A percentile compares a stretch with the other conserved stretches of the same genome.
These are phyloP conservation scores for Eira barbara DNA, from an alignment of 2,113 vertebrate genomes.

Conservation along the genomic window DNA sequence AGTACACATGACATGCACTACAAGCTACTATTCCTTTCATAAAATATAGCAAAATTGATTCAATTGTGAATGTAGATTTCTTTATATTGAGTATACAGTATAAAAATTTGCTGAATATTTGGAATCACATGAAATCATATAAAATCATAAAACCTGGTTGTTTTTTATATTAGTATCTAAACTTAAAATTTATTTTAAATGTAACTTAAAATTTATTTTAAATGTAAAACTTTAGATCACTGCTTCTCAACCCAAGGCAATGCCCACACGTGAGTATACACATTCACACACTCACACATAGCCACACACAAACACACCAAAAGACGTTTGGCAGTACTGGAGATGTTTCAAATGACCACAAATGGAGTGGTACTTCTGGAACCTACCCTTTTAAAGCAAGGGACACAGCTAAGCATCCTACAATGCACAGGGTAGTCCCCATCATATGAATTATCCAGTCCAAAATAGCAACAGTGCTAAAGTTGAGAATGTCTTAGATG, in stretches of 20 bases:
- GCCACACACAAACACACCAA: background rate
- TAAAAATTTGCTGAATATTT: background rate
- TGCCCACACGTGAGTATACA: accelerated
- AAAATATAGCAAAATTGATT: background rate
- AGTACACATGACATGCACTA: background rate
- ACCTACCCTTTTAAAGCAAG: background rate
- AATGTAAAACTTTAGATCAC: background rate
- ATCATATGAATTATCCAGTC: background rate
- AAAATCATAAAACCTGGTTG: background rate
- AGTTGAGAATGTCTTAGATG: background rate
- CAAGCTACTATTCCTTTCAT: background rate
- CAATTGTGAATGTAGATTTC: background rate
- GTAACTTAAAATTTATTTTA: background rate
- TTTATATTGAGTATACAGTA: background rate
- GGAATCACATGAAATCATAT: background rate
- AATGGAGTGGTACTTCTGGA: background rate
- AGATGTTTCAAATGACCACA: background rate
- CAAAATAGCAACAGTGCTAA: background rate
- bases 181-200: background rate
- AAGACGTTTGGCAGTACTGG: background rate
- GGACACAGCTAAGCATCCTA: background rate
- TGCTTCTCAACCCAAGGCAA: background rate
- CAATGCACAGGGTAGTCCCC: background rate
- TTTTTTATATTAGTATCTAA: background rate
- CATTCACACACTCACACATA: background rate